Conservation (phyloP, 2,888 invertebrate genomes). For the Apomyelois bistriatella region DNA sequence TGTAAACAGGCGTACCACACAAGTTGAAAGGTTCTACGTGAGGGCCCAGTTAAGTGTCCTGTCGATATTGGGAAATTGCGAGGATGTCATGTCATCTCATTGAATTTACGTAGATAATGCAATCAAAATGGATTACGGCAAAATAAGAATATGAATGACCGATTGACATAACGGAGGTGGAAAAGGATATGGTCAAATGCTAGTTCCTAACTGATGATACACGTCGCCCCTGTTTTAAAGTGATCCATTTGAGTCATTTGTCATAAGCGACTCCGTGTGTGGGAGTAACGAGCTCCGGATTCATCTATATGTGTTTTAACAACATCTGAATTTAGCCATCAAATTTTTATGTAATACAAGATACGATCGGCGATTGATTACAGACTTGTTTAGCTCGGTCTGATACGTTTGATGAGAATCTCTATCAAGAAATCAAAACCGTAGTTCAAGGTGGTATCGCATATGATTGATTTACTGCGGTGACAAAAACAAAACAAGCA, state of each 20-base stretch:
- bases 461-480: conserved; percentile 47
- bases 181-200: conserved; percentile 17
- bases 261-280: conserved; percentile 34
- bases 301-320: conserved; percentile 30
- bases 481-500: conserved; percentile 42
- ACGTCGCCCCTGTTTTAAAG: conserved; percentile 20
- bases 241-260: conserved; percentile 29
- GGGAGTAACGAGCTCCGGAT: conserved; percentile 32
- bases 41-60: neutral
- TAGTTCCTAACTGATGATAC: conserved; percentile 24
- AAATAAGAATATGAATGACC: neutral
- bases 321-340: conserved; percentile 55
- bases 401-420: conserved; percentile 64
- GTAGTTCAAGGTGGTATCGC: conserved; percentile 60
- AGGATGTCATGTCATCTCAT: too few relatives aligned
- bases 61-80: neutral
- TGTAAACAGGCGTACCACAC: conserved; percentile 30
- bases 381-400: conserved; percentile 63
- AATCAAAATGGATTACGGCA: neutral
- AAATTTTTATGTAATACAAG: conserved; percentile 60
- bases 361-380: conserved; percentile 57
- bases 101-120: neutral
- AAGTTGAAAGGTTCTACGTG: conserved; percentile 29
- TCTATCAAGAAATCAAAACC: conserved; percentile 65
- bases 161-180: conserved; percentile 7